Conservation (phyloP, 2,113 vertebrate genomes). For the Struthidea cinerea region DNA sequence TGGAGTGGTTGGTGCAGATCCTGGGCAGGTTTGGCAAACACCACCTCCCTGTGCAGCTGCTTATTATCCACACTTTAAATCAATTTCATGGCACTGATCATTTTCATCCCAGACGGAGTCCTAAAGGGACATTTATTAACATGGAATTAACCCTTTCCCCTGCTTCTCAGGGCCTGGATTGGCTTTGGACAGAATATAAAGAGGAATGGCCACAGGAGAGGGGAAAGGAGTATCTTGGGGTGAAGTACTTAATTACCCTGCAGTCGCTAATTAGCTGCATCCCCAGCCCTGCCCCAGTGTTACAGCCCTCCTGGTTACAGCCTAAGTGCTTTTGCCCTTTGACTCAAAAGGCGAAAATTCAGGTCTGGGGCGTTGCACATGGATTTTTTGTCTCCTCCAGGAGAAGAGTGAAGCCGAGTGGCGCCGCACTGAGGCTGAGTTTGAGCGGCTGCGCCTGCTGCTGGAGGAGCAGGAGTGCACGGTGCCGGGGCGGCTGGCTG, state of each 20-base stretch:
- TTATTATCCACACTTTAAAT: not conserved
- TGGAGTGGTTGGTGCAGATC: not conserved
- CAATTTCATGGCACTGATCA: not conserved
- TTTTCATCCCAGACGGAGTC: not conserved
- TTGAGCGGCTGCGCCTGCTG: not conserved
- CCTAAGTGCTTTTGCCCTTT: not conserved
- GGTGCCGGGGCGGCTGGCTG: not conserved
- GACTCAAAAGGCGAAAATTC: not conserved
- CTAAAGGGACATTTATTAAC: not conserved
- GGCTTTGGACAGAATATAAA: not conserved
- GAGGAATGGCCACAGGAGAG: rapidly evolving
- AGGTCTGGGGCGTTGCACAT: rapidly evolving
- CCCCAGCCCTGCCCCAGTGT: not conserved
- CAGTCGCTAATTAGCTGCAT: not conserved
- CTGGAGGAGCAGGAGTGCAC: not conserved
- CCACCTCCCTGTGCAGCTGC: not conserved
- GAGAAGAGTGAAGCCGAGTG: not conserved
- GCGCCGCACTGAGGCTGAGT: rapidly evolving
- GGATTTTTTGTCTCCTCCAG: not conserved
- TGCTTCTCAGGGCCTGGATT: not conserved
- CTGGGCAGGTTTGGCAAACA: not conserved
- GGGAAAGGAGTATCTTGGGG: not conserved
- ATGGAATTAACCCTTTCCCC: not conserved
- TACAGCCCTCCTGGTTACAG: not conserved
- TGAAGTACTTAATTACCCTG: not conserved